Evolutionary conservation across 2,113 vertebrate genomes (phyloP), one percentile per base, ranked within the genome.

Genomic region (Phylloscopus whistleri): DNA sequence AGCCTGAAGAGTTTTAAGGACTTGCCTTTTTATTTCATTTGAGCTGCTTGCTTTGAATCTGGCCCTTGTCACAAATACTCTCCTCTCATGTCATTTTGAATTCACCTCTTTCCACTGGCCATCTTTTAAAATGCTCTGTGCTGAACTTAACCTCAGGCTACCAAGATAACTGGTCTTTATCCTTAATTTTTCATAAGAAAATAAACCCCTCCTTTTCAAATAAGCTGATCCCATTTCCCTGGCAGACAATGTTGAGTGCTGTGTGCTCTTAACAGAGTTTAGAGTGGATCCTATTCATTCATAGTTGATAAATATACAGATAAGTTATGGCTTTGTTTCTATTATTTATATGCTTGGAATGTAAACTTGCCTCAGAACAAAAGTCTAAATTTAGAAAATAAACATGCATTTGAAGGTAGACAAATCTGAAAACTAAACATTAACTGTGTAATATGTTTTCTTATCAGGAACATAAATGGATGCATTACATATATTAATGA

Each of bases 361-460:
- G 87, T 82, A 85, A 86, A 82, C 62, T 74, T 90, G 70, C 91
- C 85, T 95, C 43, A 95, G 90, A 81, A 95, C 48, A 85, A 84
- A 83, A 84, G 84, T 85, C 92, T 97, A 92, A 80, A 87, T 96
- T 96, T 96, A 96, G 94, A 94, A 96, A 95, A 87, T 78, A 95
- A 95, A 92, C 97, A 96, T 96, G 96, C 97, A 88, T 88, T 95
- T 95, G 82, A 96, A 97, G 94, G 75, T 28, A 93, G 87, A 82
- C 86, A 92, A 90, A 88, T 91, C 77, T 64, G 83, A 93, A 97
- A 96, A 89, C 87, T 67, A 92, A 97, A 89, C 70, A 69, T 81
- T 90, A 96, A 87, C 73, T 58, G 56, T 89, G 37, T 95, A 96
- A 66, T 66, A 62, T 70, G 74, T 95, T 84, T 95, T 91, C 93